Evolutionary conservation across 1,140 invertebrate species (phyloP).

Genomic region (Drosophila eugracilis): DNA sequence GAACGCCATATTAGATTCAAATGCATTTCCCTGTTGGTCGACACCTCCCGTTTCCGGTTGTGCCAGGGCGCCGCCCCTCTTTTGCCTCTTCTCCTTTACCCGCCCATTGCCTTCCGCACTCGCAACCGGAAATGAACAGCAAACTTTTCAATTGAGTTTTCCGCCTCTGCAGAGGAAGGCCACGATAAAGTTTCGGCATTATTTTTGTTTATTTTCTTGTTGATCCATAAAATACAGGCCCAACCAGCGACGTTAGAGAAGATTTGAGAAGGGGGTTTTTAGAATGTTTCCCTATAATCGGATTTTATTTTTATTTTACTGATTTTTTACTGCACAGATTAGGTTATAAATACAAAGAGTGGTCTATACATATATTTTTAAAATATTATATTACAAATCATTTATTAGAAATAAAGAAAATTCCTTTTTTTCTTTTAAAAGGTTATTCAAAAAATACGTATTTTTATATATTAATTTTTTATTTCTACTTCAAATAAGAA

Average conservation of each 20-base stretch:
- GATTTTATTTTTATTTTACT: no score
- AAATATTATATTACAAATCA: no score
- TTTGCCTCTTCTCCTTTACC: background rate
- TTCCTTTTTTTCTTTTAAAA: no score
- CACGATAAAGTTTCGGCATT: constrained; percentile 68
- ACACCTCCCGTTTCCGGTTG: constrained; percentile 63
- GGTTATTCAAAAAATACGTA: no score
- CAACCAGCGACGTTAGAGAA: background rate
- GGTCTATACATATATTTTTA: no score
- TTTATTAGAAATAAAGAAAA: no score
- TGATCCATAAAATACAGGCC: constrained; percentile 61
- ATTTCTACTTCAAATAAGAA: no score
- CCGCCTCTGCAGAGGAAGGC: constrained; percentile 35
- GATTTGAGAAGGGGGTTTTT: background rate
- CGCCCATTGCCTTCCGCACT: constrained; percentile 26
- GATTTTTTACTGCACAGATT: no score
- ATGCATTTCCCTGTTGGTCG: constrained; percentile 70
- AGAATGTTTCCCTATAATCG: background rate
- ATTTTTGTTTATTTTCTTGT: constrained; percentile 74
- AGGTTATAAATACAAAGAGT: no score
- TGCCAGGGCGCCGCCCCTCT: constrained; percentile 15
- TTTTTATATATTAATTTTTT: no score
- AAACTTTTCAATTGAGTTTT: constrained; percentile 79
- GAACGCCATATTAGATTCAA: constrained; percentile 77
- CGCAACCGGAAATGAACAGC: constrained; percentile 67